Evolutionary conservation across 2,888 invertebrate species (phyloP).

Genomic region (Thalpophila matura): DNA sequence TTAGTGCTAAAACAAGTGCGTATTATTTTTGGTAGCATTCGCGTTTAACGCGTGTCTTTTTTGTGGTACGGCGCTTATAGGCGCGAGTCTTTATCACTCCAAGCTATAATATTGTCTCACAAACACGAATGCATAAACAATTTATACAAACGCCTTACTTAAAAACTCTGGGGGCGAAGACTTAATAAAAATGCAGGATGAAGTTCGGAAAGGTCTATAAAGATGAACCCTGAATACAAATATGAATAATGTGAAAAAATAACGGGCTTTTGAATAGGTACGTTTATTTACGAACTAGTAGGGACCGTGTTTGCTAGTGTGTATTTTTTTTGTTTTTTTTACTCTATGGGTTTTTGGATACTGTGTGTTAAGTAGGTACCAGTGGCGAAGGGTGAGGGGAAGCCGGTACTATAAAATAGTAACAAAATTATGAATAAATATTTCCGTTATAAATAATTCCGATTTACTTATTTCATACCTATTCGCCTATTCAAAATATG

Average conservation of each 20-base stretch:
- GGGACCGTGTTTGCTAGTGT: background rate
- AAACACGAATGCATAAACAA: slow-evolving; percentile 40
- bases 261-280: slow-evolving; percentile 41
- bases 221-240: slow-evolving; percentile 57
- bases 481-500: no score
- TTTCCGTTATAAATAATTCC: no score
- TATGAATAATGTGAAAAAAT: slow-evolving; percentile 54
- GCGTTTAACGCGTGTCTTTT: no score
- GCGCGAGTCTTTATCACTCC: slow-evolving; percentile 25
- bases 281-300: slow-evolving; percentile 13
- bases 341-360: background rate
- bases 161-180: slow-evolving; percentile 33
- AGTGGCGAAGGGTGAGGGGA: no score
- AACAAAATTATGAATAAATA: no score
- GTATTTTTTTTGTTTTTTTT: slow-evolving; percentile 16
- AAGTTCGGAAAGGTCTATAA: slow-evolving; percentile 42
- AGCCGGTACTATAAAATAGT: no score
- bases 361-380: no score
- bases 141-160: slow-evolving; percentile 26
- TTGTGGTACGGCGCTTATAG: no score
- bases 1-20: no score
- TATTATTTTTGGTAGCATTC: no score
- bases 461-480: no score
- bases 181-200: slow-evolving; percentile 57
- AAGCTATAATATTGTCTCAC: slow-evolving; percentile 3